Percentiles rank a stretch among this genome's conserved stretches.
These are phyloP conservation scores for Scopus umbretta DNA, from an alignment of 2,113 vertebrate species.

Conservation along the genomic window DNA sequence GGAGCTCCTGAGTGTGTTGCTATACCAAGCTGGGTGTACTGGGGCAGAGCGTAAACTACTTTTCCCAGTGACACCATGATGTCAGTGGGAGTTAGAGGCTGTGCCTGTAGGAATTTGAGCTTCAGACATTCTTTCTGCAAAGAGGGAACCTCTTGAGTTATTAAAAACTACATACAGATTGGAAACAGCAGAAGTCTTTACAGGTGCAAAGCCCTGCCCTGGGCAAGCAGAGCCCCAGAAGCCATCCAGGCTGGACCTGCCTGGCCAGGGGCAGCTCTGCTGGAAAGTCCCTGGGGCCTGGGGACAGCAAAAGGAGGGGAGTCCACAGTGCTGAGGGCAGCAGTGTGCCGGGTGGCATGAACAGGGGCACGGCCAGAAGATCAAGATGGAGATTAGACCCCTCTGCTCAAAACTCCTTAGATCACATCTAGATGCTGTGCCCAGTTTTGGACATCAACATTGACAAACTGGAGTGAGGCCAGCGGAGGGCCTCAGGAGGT, in stretches of 20 bases:
- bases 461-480: background rate
- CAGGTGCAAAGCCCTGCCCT: background rate
- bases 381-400: accelerated
- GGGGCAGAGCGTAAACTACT: background rate
- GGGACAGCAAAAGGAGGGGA: background rate
- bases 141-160: background rate
- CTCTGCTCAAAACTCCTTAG: background rate
- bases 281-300: background rate
- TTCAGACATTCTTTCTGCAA: background rate
- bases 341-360: background rate
- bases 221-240: background rate
- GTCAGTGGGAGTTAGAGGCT: background rate
- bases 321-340: background rate
- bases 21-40: background rate
- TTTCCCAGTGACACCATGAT: accelerated
- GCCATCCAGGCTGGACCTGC: background rate
- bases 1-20: background rate
- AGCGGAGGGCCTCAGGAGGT: background rate
- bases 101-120: background rate
- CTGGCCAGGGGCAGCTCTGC: background rate
- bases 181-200: background rate
- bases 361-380: background rate
- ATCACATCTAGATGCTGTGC: background rate
- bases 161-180: background rate
- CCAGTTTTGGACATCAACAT: background rate